These are phyloP conservation scores for Xestoiulus laeticollis DNA, from an alignment of 2,888 invertebrate species.

Conservation along the genomic window DNA sequence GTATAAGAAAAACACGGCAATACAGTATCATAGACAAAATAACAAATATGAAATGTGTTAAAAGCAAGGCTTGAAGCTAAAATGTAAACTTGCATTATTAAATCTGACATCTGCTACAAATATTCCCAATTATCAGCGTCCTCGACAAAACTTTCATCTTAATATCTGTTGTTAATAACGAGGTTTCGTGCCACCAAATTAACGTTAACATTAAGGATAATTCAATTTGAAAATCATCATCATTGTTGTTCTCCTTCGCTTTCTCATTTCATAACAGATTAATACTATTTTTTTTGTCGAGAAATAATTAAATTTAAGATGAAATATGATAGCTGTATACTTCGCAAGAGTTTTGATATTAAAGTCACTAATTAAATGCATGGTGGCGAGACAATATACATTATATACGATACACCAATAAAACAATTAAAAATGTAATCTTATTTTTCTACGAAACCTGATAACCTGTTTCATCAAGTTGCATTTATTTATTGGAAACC, in stretches of 20 bases:
- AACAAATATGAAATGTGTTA: neutral
- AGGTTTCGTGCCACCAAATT: neutral
- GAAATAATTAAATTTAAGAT: slow-evolving; percentile 19
- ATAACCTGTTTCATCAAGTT: too few relatives aligned
- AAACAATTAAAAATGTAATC: neutral
- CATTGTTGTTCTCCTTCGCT: neutral
- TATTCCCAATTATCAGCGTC: neutral
- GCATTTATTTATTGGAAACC: too few relatives aligned
- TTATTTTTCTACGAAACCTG: too few relatives aligned
- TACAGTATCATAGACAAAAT: too few relatives aligned
- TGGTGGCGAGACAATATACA: neutral
- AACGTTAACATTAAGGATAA: neutral
- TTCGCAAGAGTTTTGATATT: neutral
- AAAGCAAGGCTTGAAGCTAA: too few relatives aligned
- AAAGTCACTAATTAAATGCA: neutral
- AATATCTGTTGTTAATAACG: neutral
- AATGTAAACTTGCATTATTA: neutral
- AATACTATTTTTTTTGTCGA: neutral
- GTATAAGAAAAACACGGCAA: too few relatives aligned
- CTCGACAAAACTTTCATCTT: neutral
- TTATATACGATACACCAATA: neutral
- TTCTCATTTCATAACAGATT: neutral
- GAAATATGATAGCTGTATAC: neutral
- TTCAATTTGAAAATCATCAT: neutral
- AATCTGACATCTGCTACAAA: neutral